Base-by-base conservation (phyloP, 2,888 invertebrate species). In the Hipparchia sbordonii region DNA sequence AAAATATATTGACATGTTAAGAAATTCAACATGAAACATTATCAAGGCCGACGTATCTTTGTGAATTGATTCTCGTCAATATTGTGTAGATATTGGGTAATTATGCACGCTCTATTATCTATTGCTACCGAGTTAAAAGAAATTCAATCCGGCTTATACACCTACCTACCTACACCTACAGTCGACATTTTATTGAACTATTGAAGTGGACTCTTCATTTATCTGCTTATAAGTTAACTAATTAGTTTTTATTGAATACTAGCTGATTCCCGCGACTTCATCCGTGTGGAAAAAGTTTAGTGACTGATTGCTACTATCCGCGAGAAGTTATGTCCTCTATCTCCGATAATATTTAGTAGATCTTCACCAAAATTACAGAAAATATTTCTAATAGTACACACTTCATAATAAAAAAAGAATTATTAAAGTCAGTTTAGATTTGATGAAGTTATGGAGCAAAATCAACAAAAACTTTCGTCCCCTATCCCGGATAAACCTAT, bases 121-220 rank as follows among this genome's bases (percentile, higher is more conserved):
- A 59, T 33, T 48, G 46, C 5, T 12, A 67, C 59, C 33, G 23
- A 39, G 39, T 39, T 39, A 67, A 67, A 59, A 59, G 48, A 67
- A 67, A 67, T 67, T 56, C 59, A 59, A 46, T 45, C 13, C 9
- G 7, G 8, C 54, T 67, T 59, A 67, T 59, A 23, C 12, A 23
- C 23, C 23, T 23, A 23, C 23, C 23, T 57, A 57, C 57, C 57
- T 57, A 12, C 5, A 3, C 12, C 52, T 12, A 52, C 52, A 57
- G 57, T 48, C 33, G 39, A 60, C 59, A 62, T 48, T 62, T 9
- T 39, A 13, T 62, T 48, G 13, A 13, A 62, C 46, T 13, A n/a
- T 48, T 46, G 33, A 10, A 60, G 39, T 12, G 33, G 39, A 13
- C 3, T 12, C 7, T 48, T 46, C 13, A 46, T 45, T 45, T 61